A percentile compares a stretch with the other conserved stretches of the same genome.
These are phyloP conservation scores for Falco novaeseelandiae DNA, from an alignment of 2,797 vertebrate species.

Conservation along the genomic window DNA sequence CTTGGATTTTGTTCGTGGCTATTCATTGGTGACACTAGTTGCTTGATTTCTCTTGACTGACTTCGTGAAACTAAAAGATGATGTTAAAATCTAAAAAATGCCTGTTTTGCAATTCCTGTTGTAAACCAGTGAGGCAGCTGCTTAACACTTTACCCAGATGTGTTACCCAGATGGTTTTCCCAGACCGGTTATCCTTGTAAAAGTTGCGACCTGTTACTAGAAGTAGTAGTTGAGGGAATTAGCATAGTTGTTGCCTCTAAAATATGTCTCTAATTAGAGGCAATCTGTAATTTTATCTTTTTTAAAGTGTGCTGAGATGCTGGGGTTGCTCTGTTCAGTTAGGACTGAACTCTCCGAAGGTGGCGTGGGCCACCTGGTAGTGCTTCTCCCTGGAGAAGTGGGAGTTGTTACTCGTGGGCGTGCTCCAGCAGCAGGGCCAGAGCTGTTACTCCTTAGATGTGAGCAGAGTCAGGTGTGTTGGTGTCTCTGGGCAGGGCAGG, in stretches of 20 bases:
- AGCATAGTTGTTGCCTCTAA: background rate
- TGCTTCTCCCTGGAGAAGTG: background rate
- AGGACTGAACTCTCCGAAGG: background rate
- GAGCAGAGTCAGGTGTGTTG: fast-evolving
- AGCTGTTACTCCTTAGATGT: fast-evolving
- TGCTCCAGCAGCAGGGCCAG: background rate
- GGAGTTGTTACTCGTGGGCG: background rate
- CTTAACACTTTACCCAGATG: background rate
- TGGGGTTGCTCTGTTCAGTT: background rate
- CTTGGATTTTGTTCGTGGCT: background rate
- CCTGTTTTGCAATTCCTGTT: background rate
- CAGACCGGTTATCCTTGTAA: background rate
- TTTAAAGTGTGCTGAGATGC: background rate
- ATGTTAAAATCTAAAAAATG: background rate
- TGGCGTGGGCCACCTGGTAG: background rate
- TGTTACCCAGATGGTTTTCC: background rate
- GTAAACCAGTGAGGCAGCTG: background rate
- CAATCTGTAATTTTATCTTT: background rate
- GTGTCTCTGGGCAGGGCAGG: background rate
- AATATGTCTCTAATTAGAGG: background rate
- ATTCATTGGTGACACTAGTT: background rate
- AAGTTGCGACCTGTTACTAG: background rate
- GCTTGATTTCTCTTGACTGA: background rate
- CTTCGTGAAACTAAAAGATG: background rate
- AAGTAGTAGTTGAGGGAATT: background rate